Conservation (phyloP, 1,140 invertebrate species). For the Drosophila tsacasi region DNA sequence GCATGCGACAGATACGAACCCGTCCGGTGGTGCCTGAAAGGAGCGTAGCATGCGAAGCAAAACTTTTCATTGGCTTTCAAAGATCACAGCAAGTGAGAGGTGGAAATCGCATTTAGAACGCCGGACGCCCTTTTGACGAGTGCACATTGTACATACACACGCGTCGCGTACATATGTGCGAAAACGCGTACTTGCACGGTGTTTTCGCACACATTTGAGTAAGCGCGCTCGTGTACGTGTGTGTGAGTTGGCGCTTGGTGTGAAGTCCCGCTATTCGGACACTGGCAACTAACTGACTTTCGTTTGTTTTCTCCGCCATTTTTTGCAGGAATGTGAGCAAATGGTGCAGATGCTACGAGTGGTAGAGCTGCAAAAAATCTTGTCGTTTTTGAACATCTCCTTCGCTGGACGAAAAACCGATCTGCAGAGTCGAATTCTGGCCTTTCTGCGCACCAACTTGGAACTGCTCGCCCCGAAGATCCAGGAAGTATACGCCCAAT, state of each 20-base stretch:
- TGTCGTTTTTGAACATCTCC: slow-evolving; percentile 93
- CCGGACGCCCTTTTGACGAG: slow-evolving; percentile 27
- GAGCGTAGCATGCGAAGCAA: background rate
- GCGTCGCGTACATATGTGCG: slow-evolving; percentile 15
- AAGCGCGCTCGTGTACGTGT: slow-evolving; percentile 3
- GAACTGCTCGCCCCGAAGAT: slow-evolving; percentile 92
- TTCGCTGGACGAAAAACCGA: slow-evolving; percentile 96
- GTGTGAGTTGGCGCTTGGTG: slow-evolving; percentile 24
- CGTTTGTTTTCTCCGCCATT: background rate
- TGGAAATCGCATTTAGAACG: background rate
- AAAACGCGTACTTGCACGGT: slow-evolving; percentile 30
- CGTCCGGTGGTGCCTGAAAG: slow-evolving; percentile 2
- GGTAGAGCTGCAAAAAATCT: slow-evolving; percentile 91
- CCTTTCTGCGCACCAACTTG: slow-evolving; percentile 90
- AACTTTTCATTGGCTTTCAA: background rate
- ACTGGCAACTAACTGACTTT: slow-evolving; percentile 25
- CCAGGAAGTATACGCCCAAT: slow-evolving; percentile 90
- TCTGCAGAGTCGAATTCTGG: slow-evolving; percentile 91
- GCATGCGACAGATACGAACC: slow-evolving; percentile 49
- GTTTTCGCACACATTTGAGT: slow-evolving; percentile 43
- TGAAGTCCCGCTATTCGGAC: slow-evolving; percentile 43
- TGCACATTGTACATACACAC: slow-evolving; percentile 32
- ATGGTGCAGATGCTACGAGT: slow-evolving; percentile 94
- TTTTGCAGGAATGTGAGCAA: slow-evolving; percentile 87
- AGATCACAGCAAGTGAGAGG: background rate